Evolutionary conservation across 2,797 vertebrate genomes (phyloP).

Genomic region (Sciurus carolinensis): DNA sequence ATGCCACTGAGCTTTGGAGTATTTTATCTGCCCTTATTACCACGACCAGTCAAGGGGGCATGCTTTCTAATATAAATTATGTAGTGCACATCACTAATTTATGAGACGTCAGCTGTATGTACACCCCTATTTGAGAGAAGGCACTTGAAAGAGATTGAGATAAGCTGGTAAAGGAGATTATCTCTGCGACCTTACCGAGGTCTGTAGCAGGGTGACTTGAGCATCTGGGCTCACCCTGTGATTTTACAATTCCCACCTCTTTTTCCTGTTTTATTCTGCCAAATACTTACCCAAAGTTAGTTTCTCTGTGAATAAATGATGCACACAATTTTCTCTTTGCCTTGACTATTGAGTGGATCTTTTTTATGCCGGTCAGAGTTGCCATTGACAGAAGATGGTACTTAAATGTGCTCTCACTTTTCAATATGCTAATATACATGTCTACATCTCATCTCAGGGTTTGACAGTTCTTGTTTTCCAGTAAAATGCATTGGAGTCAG

Average conservation of each 20-base stretch:
- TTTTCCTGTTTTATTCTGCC: not conserved
- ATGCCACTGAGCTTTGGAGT: slow-evolving; percentile 69
- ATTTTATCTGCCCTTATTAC: slow-evolving; percentile 73
- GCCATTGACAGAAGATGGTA: not conserved
- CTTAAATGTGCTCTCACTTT: not conserved
- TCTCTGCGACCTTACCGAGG: not conserved
- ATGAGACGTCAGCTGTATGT: not conserved
- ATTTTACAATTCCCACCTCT: not conserved
- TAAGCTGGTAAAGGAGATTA: slow-evolving; percentile 69
- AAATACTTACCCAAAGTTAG: not conserved
- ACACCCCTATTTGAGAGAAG: not conserved
- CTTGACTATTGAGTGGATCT: not conserved
- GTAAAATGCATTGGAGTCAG: not conserved
- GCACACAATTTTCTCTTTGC: not conserved
- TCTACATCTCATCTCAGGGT: not conserved
- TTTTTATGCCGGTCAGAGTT: not conserved
- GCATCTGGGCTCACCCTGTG: not conserved
- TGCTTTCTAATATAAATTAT: slow-evolving; percentile 71
- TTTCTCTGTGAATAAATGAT: not conserved
- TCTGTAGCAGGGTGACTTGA: not conserved
- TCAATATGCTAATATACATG: not conserved
- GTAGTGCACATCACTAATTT: slow-evolving; percentile 62
- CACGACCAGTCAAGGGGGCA: slow-evolving; percentile 47
- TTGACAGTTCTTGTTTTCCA: not conserved
- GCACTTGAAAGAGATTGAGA: slow-evolving; percentile 75